Conservation (phyloP, 2,113 vertebrate genomes). For the Thamnaconus septentrionalis region DNA sequence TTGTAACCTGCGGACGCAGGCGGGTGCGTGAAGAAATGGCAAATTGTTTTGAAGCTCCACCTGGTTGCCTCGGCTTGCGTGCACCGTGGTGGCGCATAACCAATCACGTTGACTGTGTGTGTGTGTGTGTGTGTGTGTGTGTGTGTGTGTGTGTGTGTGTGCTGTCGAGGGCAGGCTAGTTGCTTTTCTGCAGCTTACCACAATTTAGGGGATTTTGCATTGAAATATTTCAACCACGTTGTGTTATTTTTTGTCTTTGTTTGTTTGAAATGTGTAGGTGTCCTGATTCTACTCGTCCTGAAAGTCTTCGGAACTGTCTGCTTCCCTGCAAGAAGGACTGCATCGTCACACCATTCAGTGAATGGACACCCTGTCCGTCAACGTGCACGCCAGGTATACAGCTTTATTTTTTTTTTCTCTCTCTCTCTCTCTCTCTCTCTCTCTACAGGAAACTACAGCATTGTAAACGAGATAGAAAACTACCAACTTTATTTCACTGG, state of each 20-base stretch:
- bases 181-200: slow-evolving; percentile 40
- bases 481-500: too few species aligned
- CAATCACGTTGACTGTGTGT: slow-evolving; percentile 59
- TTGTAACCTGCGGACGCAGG: slow-evolving; percentile 2
- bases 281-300: slow-evolving; percentile 84
- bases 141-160: slow-evolving; percentile 40
- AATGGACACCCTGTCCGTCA: slow-evolving; percentile 89
- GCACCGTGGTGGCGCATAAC: slow-evolving; percentile 31
- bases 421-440: too few species aligned
- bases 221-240: slow-evolving; percentile 29
- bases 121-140: too few species aligned
- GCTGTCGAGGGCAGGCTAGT: slow-evolving; percentile 57
- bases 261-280: slow-evolving; percentile 76
- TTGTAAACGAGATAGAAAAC: too few species aligned
- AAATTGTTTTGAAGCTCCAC: slow-evolving; percentile 24
- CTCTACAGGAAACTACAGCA: too few species aligned
- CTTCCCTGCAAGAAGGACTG: slow-evolving; percentile 91
- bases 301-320: slow-evolving; percentile 79
- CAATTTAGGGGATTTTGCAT: slow-evolving; percentile 40
- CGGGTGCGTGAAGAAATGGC: slow-evolving; percentile 34
- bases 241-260: not conserved
- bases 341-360: slow-evolving; percentile 90
- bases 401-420: too few species aligned
- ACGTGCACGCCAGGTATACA: slow-evolving; percentile 83
- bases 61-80: slow-evolving; percentile 9